A percentile compares a stretch with the other conserved stretches of the same genome.
Conservation (phyloP, 2,888 invertebrate genomes). For the Nymphalis polychloros region DNA sequence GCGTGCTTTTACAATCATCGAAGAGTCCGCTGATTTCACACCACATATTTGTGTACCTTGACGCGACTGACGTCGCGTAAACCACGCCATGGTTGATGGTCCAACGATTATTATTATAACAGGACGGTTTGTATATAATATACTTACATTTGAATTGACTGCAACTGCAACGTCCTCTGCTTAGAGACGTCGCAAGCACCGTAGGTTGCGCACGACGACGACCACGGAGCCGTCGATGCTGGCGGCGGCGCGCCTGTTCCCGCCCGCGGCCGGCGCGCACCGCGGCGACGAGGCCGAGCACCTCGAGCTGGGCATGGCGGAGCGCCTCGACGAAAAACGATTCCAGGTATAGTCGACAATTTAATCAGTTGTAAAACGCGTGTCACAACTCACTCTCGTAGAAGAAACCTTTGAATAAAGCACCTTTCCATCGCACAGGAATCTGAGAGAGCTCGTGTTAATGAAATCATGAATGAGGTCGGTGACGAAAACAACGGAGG, state of each 20-base stretch:
- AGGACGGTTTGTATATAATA: no score
- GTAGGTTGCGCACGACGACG: slow-evolving; percentile 62
- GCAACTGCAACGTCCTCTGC: background rate
- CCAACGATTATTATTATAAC: no score
- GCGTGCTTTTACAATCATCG: no score
- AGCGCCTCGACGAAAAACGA: slow-evolving; percentile 65
- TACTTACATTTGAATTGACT: no score
- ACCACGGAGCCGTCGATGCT: slow-evolving; percentile 46
- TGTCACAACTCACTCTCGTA: no score
- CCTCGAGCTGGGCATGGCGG: slow-evolving; percentile 68
- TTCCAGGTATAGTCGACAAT: slow-evolving; percentile 57
- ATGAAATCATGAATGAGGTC: slow-evolving; percentile 57
- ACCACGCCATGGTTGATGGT: no score
- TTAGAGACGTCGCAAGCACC: slow-evolving; percentile 60
- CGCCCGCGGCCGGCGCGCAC: slow-evolving; percentile 34
- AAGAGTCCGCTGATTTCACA: no score
- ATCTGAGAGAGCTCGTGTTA: slow-evolving; percentile 63
- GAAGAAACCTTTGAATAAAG: background rate
- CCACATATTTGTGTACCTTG: no score
- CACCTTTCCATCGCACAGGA: slow-evolving; percentile 50
- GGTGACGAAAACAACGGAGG: slow-evolving; percentile 43
- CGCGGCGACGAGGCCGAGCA: slow-evolving; percentile 65
- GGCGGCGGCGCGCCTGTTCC: slow-evolving; percentile 42
- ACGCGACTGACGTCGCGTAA: background rate
- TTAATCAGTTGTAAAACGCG: no score